These are phyloP conservation scores for Polymixis lichenea DNA, from an alignment of 2,888 invertebrate species.

Conservation along the genomic window DNA sequence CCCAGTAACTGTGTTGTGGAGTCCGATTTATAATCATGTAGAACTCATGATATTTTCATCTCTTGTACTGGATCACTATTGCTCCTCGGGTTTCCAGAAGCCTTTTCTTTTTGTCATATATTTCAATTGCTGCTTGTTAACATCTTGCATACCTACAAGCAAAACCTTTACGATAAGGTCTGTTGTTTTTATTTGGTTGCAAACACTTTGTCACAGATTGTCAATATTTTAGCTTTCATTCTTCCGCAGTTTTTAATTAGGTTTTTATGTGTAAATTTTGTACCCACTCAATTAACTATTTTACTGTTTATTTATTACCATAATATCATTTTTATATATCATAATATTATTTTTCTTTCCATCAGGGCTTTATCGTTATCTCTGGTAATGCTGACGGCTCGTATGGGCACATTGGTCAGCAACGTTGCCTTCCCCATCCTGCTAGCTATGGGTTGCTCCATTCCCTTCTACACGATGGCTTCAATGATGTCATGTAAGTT, in stretches of 20 bases:
- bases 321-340: no score
- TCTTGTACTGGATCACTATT: no score
- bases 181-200: not conserved
- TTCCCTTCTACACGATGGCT: slow-evolving; percentile 80
- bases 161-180: not conserved
- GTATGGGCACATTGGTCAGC: slow-evolving; percentile 77
- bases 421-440: slow-evolving; percentile 80
- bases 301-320: not conserved
- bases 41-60: not conserved
- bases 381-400: slow-evolving; percentile 75
- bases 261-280: not conserved
- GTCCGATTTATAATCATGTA: not conserved
- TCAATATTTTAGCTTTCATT: no score
- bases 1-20: no score
- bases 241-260: no score
- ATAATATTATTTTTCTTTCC: no score
- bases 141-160: not conserved
- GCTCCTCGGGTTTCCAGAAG: no score
- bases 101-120: not conserved
- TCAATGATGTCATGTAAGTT: slow-evolving; percentile 77
- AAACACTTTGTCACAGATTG: no score
- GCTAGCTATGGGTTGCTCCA: slow-evolving; percentile 75
- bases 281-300: not conserved
- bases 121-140: not conserved
- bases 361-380: slow-evolving; percentile 79